Evolutionary conservation across 2,888 invertebrate genomes (phyloP), one percentile per base, ranked within the genome.

Genomic region (Thymelicus lineola): DNA sequence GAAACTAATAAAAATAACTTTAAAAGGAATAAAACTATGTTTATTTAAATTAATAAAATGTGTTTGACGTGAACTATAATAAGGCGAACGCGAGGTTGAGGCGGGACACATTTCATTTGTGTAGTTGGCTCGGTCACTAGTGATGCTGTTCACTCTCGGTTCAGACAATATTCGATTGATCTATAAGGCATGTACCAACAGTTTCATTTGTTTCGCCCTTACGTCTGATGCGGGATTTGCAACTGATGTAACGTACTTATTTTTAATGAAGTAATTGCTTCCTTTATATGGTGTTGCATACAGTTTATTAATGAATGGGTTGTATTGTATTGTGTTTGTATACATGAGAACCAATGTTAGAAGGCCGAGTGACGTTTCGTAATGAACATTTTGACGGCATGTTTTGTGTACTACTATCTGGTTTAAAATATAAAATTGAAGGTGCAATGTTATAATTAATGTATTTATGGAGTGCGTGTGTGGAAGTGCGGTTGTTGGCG

Each of bases 381-480:
- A 80, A 76, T 75, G 76, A 76, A 82, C 80, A 82, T 86, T 87
- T 86, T 87, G 84, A 85, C 80, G 80, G 83, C 79, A 86, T 84
- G 86, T 88, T 87, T 86, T 86, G 84, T 87, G 85, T 86, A 86
- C 82, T 83, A 86, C 76, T 82, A 83, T 84, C 83, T 86, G 87
- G 83, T 84, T 87, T 82, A 81, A 84, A 74, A 73, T 75, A 83
- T 86, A 69, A 82, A 89, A 86, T 85, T 85, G 84, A 90, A 89
- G 91, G 93, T 92, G 93, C 93, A 93, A 93, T 93, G 91, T 91
- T 92, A 90, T 88, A 84, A 85, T 79, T 86, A 86, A 86, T 79
- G 80, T 83, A 82, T 83, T 79, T 82, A 82, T 79, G 78, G 78
- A 79, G 79, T 77, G 80, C 73, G 77, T 73, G 77, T 74, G 71